phyloP scores from a whole-genome alignment of 2,113 vertebrate species.

The Lagopus leucura region DNA sequence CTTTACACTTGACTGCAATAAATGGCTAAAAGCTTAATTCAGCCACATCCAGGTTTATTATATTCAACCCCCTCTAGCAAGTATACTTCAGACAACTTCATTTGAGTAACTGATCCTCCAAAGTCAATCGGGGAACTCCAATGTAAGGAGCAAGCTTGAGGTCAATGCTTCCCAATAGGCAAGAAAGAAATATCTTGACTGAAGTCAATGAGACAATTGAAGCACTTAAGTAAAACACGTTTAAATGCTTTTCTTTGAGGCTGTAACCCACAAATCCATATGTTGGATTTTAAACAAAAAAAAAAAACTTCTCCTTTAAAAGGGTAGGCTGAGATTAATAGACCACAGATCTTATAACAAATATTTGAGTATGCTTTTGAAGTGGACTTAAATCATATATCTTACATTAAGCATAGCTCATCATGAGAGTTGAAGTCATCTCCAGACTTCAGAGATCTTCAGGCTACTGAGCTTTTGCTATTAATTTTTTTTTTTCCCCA shows the following conservation, averaged over 20 bases:
- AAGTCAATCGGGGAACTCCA: conserved; percentile 10
- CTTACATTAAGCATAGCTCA: conserved; percentile 44
- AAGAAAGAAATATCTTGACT: conserved; percentile 9
- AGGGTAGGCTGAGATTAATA: conserved; percentile 44
- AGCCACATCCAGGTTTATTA: background rate
- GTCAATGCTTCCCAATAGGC: conserved; percentile 20
- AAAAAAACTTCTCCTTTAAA: conserved; percentile 26
- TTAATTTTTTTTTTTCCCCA: conserved; percentile 48
- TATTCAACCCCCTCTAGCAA: background rate
- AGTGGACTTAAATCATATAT: conserved; percentile 66
- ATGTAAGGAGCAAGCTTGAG: background rate
- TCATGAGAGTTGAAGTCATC: conserved; percentile 56
- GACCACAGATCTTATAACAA: conserved; percentile 56
- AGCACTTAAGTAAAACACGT: background rate
- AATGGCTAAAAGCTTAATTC: background rate
- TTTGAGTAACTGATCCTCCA: background rate
- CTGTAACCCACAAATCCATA: background rate
- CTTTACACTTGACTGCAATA: background rate
- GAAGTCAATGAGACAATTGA: conserved; percentile 24
- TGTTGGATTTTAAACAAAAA: background rate
- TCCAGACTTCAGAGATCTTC: conserved; percentile 47
- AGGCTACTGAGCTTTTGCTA: conserved; percentile 53
- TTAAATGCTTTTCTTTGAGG: conserved; percentile 13
- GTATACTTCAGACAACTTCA: background rate
- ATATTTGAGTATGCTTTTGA: conserved; percentile 53